These are phyloP conservation scores for Phragmatobia fuliginosa DNA, from an alignment of 2,888 invertebrate genomes.

Conservation along the genomic window DNA sequence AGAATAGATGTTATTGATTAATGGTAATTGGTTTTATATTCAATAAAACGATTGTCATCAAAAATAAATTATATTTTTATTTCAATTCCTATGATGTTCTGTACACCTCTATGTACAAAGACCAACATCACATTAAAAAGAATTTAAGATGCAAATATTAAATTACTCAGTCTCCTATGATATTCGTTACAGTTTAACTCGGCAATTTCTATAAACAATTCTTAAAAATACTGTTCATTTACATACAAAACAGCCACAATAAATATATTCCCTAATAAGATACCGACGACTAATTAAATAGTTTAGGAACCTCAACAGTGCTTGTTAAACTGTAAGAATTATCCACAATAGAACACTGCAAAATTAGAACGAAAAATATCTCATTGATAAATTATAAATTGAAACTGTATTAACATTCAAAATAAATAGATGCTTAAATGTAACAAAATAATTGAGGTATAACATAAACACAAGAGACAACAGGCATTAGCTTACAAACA, in stretches of 20 bases:
- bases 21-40: conserved; percentile 45
- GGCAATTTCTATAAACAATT: conserved; percentile 42
- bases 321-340: conserved; percentile 70
- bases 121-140: conserved; percentile 60
- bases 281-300: conserved; percentile 16
- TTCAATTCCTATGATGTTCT: conserved; percentile 69
- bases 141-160: conserved; percentile 70
- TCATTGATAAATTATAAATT: conserved; percentile 17
- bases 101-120: conserved; percentile 69
- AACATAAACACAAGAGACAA: conserved; percentile 28
- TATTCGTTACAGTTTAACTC: conserved; percentile 80
- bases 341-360: conserved; percentile 47
- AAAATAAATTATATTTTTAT: conserved; percentile 82
- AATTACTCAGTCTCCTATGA: conserved; percentile 82
- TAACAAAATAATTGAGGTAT: conserved; percentile 49
- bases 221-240: conserved; percentile 26
- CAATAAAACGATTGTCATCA: conserved; percentile 70
- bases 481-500: conserved; percentile 9
- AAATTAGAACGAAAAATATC: conserved; percentile 3
- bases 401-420: conserved; percentile 30
- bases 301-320: conserved; percentile 42
- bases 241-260: conserved; percentile 25
- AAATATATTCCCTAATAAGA: conserved; percentile 12
- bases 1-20: conserved; percentile 43
- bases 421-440: conserved; percentile 37